Evolutionary conservation across 2,113 vertebrate species (phyloP).

Genomic region (Chamaetylas fuelleborni): DNA sequence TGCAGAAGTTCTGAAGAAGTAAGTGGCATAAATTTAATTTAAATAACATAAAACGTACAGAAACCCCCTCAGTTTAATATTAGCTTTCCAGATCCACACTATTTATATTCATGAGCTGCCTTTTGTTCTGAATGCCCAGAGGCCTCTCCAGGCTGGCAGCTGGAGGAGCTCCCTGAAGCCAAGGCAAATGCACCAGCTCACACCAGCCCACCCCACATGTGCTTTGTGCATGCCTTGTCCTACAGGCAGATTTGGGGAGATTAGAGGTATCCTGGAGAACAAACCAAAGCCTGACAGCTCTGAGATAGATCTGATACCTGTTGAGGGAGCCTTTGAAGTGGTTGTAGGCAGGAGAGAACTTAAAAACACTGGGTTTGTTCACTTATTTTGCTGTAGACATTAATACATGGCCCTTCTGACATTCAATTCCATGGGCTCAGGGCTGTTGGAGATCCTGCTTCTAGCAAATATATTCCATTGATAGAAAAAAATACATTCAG

Average conservation of each 20-base stretch:
- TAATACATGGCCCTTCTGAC: not conserved
- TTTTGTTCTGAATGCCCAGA: not conserved
- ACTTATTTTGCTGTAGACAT: not conserved
- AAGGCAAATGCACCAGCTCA: not conserved
- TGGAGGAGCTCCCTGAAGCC: not conserved
- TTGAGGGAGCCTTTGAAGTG: not conserved
- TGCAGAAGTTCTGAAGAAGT: not conserved
- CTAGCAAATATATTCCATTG: not conserved
- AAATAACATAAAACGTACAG: not conserved
- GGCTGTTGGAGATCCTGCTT: not conserved
- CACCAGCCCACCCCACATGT: rapidly evolving
- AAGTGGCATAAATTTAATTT: not conserved
- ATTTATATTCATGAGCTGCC: not conserved
- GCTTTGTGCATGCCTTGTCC: not conserved
- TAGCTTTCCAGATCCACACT: not conserved
- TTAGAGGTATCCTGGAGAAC: not conserved
- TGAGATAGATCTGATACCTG: not conserved
- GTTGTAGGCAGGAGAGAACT: not conserved
- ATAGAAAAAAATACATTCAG: not conserved
- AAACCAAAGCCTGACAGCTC: not conserved
- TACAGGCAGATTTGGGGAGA: not conserved
- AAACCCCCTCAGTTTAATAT: not conserved
- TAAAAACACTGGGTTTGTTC: not conserved
- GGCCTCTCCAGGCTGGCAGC: not conserved
- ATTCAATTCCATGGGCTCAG: not conserved